These are phyloP conservation scores for Zygothrica quintamaculata DNA, from an alignment of 2,888 invertebrate species.

Conservation along the genomic window DNA sequence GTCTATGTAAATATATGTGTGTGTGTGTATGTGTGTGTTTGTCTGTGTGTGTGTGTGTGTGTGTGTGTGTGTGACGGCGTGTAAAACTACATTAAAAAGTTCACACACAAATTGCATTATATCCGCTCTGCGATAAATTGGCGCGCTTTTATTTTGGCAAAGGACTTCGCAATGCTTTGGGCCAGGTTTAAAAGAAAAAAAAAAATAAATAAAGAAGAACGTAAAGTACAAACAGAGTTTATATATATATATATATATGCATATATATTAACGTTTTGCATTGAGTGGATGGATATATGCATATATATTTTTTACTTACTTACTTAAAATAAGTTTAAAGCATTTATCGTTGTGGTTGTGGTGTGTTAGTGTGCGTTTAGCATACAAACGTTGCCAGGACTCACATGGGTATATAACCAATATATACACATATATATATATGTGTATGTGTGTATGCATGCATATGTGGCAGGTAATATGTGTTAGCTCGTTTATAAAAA, in stretches of 20 bases:
- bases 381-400: conserved; percentile 50
- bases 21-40: conserved; percentile 27
- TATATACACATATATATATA: conserved; percentile 12
- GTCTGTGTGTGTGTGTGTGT: conserved; percentile 8
- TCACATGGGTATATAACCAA: conserved; percentile 15
- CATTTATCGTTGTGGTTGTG: conserved; percentile 47
- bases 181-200: conserved; percentile 45
- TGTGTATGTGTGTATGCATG: conserved; percentile 9
- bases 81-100: conserved; percentile 71
- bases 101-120: conserved; percentile 77
- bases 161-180: conserved; percentile 21
- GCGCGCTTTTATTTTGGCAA: conserved; percentile 54
- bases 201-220: conserved; percentile 6
- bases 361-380: conserved; percentile 47
- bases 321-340: conserved; percentile 56
- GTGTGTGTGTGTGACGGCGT: conserved; percentile 22
- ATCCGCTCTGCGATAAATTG: conserved; percentile 65
- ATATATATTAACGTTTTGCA: conserved; percentile 15
- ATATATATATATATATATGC: conserved; percentile 9
- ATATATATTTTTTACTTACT: conserved; percentile 49
- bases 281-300: conserved; percentile 24
- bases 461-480: conserved; percentile 29
- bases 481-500: conserved; percentile 55
- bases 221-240: conserved; percentile 1
- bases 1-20: conserved; percentile 8